phyloP scores from a whole-genome alignment of 2,888 invertebrate genomes.

The Morinoia aosen region DNA sequence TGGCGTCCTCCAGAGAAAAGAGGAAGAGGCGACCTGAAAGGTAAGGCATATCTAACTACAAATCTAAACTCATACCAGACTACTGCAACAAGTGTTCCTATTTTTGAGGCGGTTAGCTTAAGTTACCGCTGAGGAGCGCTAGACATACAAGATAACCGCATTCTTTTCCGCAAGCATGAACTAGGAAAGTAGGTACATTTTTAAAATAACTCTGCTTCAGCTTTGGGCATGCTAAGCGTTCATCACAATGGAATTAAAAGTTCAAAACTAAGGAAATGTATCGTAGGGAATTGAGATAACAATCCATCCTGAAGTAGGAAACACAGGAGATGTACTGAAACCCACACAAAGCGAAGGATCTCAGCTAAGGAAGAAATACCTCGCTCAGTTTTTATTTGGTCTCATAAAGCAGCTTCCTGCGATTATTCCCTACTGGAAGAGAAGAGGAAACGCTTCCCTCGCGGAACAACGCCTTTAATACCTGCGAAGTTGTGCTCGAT shows the following conservation, averaged over 20 bases:
- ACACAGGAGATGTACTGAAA: background rate
- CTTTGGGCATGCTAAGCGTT: background rate
- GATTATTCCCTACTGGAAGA: background rate
- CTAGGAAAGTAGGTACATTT: background rate
- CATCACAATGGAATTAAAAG: background rate
- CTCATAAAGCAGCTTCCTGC: slow-evolving; percentile 20
- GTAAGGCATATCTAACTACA: too few species aligned
- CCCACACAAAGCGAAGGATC: background rate
- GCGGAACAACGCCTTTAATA: background rate
- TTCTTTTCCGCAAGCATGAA: too few species aligned
- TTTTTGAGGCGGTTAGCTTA: too few species aligned
- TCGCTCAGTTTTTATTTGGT: background rate
- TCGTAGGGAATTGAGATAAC: background rate
- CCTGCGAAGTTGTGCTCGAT: background rate
- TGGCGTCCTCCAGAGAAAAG: too few species aligned
- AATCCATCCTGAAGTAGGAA: background rate
- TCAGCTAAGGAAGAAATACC: background rate
- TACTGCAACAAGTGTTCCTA: too few species aligned
- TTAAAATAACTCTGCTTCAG: background rate
- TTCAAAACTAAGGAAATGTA: background rate
- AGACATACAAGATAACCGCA: too few species aligned
- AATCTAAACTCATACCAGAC: too few species aligned
- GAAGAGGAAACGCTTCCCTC: background rate
- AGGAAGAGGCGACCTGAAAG: too few species aligned
- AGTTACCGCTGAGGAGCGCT: too few species aligned